Percentiles rank a stretch among this genome's conserved stretches.
Conservation (phyloP, 1,140 invertebrate species). For the Archegozetes longisetosus region DNA sequence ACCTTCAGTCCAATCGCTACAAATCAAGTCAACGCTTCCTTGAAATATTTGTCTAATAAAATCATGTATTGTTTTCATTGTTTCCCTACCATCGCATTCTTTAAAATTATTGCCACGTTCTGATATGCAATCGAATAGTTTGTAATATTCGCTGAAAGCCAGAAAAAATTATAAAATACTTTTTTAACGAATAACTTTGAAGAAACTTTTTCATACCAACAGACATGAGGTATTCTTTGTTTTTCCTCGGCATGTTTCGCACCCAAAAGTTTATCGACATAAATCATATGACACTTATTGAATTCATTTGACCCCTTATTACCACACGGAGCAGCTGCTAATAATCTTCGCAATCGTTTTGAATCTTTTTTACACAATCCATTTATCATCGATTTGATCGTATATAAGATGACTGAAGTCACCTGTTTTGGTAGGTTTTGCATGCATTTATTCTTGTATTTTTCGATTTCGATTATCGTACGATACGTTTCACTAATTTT, state of each 20-base stretch:
- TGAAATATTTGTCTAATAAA: constrained; percentile 1
- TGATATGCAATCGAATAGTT: background rate
- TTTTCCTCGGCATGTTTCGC: background rate
- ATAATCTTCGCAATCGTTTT: background rate
- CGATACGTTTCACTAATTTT: too few relatives aligned
- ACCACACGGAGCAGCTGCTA: background rate
- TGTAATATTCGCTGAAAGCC: constrained; percentile 1
- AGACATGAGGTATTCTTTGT: background rate
- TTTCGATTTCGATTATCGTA: background rate
- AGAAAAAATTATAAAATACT: background rate
- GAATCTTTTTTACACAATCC: background rate
- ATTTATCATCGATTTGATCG: background rate
- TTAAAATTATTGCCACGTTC: background rate
- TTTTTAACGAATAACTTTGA: too few relatives aligned
- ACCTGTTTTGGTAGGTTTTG: background rate
- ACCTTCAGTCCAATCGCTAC: constrained; percentile 6
- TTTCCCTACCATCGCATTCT: background rate
- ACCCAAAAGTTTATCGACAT: background rate
- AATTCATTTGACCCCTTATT: background rate
- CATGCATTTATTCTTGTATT: background rate
- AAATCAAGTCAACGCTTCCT: background rate
- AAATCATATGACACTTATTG: background rate
- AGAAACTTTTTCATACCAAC: too few relatives aligned
- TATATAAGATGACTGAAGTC: background rate
- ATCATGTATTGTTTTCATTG: background rate